Evolutionary conservation across 2,888 invertebrate species (phyloP), one percentile per base, ranked within the genome.

Genomic region (Carterocephalus palaemon): DNA sequence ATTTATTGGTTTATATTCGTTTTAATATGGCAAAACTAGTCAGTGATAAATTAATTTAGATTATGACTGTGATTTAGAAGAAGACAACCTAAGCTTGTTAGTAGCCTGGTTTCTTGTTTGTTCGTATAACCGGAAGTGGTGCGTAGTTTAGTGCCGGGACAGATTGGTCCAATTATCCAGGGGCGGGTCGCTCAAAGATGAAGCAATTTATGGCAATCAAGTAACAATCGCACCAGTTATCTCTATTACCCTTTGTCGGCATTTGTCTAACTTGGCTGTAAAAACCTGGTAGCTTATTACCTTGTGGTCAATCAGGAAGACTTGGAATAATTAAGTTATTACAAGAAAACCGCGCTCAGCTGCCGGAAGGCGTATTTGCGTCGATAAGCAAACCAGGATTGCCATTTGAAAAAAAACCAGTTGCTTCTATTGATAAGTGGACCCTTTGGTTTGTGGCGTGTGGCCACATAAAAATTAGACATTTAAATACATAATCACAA

Each of bases 201-300:
- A 76, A 81, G 81, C 71, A 82, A 83, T 83, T 83, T 78, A 66
- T 62, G 62, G 71, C 62, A 75, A 81, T 78, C 72, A 64, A 64
- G 60, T 53, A 65, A 72, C 71, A 72, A 69, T 67, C 66, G 62
- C 58, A 58, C 62, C 47, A 53, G 64, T 70, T 69, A 72, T 60
- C 60, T 57, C 62, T 61, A 68, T 67, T 72, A 67, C 40, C 49
- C 64, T 68, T 67, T 67, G 67, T 66, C 66, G 66, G 66, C 58
- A 7, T 20, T 20, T 16, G 15, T 41, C 40, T 51, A 46, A 37
- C 41, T 48, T 22, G 28, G 32, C 51, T 46, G 39, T 46, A 56
- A 47, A 50, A 54, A 47, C 40, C 15, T 36, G 32, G 48, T 42
- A 52, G 47, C 46, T 56, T 51, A 57, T 60, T 56, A 52, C 46